Evolutionary conservation across 2,888 invertebrate genomes (phyloP).

Genomic region (Eugnorisma glareosa): DNA sequence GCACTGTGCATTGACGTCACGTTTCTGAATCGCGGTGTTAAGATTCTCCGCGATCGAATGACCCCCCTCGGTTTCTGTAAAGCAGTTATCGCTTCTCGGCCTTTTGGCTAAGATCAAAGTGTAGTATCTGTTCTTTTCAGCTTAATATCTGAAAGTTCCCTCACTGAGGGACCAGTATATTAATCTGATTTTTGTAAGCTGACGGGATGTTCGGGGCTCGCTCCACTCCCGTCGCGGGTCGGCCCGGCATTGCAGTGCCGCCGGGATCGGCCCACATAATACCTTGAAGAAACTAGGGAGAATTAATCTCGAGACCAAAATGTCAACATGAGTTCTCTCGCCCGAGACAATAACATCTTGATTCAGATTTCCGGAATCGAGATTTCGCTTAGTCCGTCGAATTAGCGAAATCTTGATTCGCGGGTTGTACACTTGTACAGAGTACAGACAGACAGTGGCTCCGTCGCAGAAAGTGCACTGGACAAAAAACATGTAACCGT

Average conservation of each 20-base stretch:
- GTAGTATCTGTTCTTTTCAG: conserved; percentile 33
- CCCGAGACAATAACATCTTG: rapidly evolving
- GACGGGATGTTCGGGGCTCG: conserved; percentile 36
- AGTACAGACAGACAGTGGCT: no score
- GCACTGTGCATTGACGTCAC: not conserved
- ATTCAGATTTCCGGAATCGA: not conserved
- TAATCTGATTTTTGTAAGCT: conserved; percentile 35
- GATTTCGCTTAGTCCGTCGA: no score
- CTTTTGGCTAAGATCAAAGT: conserved; percentile 37
- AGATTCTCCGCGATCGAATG: conserved; percentile 20
- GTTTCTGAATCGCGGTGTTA: conserved; percentile 28
- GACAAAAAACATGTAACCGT: no score
- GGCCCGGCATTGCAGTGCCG: conserved; percentile 38
- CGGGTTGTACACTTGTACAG: no score
- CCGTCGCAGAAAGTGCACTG: no score
- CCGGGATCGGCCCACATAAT: conserved; percentile 26
- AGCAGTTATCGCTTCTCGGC: conserved; percentile 17
- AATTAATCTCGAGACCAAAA: not conserved
- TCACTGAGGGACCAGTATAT: conserved; percentile 30
- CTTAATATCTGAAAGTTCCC: conserved; percentile 13
- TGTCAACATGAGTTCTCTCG: not conserved
- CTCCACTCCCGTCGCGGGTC: conserved; percentile 27
- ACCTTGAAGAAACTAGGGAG: not conserved
- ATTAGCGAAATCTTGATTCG: no score
- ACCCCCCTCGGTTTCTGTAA: not conserved